Percentiles rank a stretch among this genome's conserved stretches.
Evolutionary conservation across 2,113 vertebrate species (phyloP).

Genomic region (Spilogale gracilis): DNA sequence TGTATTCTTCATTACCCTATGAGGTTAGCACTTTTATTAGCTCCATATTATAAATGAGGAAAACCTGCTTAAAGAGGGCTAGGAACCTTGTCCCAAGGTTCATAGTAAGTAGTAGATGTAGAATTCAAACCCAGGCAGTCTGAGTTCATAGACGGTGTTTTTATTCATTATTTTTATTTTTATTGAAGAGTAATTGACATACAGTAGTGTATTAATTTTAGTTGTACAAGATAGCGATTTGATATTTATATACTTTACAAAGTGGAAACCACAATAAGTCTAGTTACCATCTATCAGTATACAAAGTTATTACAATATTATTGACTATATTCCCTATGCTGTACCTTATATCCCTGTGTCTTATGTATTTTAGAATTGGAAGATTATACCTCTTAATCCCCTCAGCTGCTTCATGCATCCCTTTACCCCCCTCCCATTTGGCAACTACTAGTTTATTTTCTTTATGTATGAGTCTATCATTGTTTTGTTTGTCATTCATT

Average conservation of each 20-base stretch:
- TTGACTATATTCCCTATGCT: neutral
- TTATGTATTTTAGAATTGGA: neutral
- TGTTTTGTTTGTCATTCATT: neutral
- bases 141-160: neutral
- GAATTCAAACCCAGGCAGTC: neutral
- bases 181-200: neutral
- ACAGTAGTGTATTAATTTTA: neutral
- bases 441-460: neutral
- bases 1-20: neutral
- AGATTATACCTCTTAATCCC: neutral
- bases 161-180: neutral
- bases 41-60: neutral
- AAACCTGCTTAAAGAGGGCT: neutral
- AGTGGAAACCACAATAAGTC: neutral
- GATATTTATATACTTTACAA: neutral
- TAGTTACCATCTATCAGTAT: neutral
- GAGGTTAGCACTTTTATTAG: neutral
- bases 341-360: neutral
- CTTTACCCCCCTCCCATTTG: neutral
- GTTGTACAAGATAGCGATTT: neutral
- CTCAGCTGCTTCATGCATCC: neutral
- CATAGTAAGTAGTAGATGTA: neutral
- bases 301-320: neutral
- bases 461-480: neutral
- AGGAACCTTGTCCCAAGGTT: neutral